Evolutionary conservation across 2,797 vertebrate genomes (phyloP), one percentile per base, ranked within the genome.

Genomic region (Pterois miles): DNA sequence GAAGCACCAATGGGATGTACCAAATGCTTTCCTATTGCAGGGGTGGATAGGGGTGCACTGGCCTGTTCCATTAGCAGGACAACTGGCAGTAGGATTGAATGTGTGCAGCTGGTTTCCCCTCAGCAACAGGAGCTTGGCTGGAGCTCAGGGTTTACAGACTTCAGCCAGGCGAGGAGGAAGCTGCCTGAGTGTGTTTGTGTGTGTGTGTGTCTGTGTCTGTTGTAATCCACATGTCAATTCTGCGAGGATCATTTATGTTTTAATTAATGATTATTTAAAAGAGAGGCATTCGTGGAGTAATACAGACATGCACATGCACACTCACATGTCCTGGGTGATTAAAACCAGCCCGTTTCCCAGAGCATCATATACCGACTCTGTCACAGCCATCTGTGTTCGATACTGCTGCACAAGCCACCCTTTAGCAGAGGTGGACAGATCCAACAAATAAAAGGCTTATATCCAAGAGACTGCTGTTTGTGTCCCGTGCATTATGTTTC

Each of bases 1-100:
- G 85, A 76, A 91, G 88, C 93, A 88, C 91, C 79, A 76, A 71
- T 73, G 91, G 95, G 69, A 84, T 56, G 84, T 95, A 96, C 95
- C 94, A 96, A 92, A 57, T 88, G 74, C 67, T 62, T 25, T 66
- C 74, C 58, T 87, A 50, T 81, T 75, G 82, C 71, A 71, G 93
- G 89, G 91, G 89, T 74, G 88, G 65, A 62, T 50, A 40, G 76
- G 76, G 82, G 71, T 22, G 76, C 59, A 69, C 46, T 54, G 73
- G 88, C 69, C 70, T 80, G 84, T 83, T 89, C 91, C 91, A 90
- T 85, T 58, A 62, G 70, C 56, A 38, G 78, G 25, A 75, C 71
- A 67, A 60, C 53, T 66, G 74, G 67, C 77, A 79, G 84, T 87
- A 86, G 78, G 77, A 71, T 54, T 72, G 57, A 74, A 74, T 75